Evolutionary conservation across 2,797 vertebrate species (phyloP).

Genomic region (Smutsia gigantea): DNA sequence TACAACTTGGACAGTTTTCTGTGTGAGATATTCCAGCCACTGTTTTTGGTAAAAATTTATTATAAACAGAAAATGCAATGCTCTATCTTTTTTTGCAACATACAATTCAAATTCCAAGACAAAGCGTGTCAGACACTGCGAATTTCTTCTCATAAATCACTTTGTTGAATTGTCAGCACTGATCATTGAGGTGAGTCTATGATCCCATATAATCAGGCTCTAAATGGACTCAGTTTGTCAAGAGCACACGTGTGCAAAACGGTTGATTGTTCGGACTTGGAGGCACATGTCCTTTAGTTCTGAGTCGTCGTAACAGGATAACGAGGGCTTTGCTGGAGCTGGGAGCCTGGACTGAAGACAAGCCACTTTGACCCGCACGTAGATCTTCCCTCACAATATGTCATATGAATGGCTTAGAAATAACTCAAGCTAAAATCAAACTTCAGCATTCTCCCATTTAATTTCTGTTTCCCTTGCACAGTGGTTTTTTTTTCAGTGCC

Average conservation of each 20-base stretch:
- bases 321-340: accelerated
- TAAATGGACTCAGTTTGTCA: neutral
- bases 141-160: neutral
- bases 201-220: neutral
- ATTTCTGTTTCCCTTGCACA: neutral
- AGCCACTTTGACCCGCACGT: neutral
- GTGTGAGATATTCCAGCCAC: neutral
- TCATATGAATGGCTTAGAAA: neutral
- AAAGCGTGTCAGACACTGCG: neutral
- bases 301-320: accelerated
- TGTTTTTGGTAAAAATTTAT: neutral
- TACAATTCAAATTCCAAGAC: neutral
- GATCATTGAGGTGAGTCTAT: too few species aligned
- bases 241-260: neutral
- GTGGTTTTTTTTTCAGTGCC: neutral
- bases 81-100: neutral
- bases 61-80: neutral
- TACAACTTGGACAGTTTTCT: neutral
- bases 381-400: neutral
- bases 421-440: neutral
- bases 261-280: neutral
- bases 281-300: too few species aligned
- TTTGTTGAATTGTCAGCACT: neutral
- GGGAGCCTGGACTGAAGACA: neutral
- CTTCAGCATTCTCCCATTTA: neutral